Conservation (phyloP, 64 coral and sea anemone species). For the Anthopleura sola region DNA sequence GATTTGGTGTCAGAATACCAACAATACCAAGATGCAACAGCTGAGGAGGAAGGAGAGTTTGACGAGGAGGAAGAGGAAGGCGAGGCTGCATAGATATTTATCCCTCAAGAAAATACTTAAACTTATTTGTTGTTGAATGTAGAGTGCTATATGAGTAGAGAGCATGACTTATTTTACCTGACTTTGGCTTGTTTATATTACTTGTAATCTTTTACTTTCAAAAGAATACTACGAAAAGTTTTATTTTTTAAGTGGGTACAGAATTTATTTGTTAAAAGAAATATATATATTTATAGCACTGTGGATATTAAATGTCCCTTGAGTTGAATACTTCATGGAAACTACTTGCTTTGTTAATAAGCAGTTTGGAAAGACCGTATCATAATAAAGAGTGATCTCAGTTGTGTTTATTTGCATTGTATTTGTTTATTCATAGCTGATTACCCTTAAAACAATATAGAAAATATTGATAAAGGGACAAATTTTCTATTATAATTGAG, state of each 20-base stretch:
- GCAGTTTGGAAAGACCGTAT: conserved; percentile 10
- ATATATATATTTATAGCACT: conserved; percentile 16
- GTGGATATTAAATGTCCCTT: neutral
- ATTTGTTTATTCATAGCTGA: neutral
- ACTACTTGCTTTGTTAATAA: conserved; percentile 2
- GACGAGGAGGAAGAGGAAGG: conserved; percentile 73
- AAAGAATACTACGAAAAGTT: neutral
- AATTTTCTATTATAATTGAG: no score
- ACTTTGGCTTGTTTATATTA: neutral
- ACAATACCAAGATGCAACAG: conserved; percentile 77
- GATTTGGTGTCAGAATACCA: conserved; percentile 78
- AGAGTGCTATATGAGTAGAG: conserved; percentile 1
- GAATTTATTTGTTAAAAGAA: conserved; percentile 7
- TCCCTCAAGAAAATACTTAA: neutral
- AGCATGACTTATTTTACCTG: neutral
- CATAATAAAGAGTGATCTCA: neutral
- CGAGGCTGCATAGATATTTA: conserved; percentile 40
- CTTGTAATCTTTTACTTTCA: neutral
- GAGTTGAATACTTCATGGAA: neutral
- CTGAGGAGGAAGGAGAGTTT: conserved; percentile 83
- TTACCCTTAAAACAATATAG: no score
- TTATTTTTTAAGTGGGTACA: conserved; percentile 1
- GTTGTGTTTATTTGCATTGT: neutral
- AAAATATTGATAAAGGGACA: no score
- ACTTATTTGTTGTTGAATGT: neutral